These are phyloP conservation scores for Agonopterix heracliana DNA, from an alignment of 2,888 invertebrate species.

Conservation along the genomic window DNA sequence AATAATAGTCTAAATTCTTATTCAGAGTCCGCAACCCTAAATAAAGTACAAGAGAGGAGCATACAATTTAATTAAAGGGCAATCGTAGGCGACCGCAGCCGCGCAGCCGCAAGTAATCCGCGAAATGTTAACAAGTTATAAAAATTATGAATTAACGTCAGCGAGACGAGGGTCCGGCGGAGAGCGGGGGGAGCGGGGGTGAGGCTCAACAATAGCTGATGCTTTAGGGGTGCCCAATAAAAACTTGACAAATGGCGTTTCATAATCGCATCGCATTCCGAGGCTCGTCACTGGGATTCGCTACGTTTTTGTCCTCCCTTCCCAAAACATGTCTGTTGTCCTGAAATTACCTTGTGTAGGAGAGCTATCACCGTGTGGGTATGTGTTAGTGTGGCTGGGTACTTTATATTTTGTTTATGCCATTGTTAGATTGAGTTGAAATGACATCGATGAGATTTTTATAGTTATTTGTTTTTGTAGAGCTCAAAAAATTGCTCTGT, in stretches of 20 bases:
- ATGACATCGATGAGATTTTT: too few relatives aligned
- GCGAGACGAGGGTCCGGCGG: constrained; percentile 54
- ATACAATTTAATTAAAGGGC: constrained; percentile 43
- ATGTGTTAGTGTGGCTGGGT: too few relatives aligned
- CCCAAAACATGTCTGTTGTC: constrained; percentile 46
- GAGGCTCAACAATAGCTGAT: constrained; percentile 53
- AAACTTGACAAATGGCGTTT: constrained; percentile 76
- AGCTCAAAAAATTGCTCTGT: too few relatives aligned
- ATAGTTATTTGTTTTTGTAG: too few relatives aligned
- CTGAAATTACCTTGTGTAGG: constrained; percentile 27
- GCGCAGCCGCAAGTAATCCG: constrained; percentile 26
- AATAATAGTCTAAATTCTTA: background rate
- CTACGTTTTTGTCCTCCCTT: constrained; percentile 51
- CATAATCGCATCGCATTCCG: constrained; percentile 73
- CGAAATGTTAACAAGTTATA: constrained; percentile 68
- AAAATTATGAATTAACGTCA: constrained; percentile 71
- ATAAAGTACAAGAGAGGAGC: background rate
- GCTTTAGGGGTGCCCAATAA: constrained; percentile 68
- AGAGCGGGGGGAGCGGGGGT: constrained; percentile 17
- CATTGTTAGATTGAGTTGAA: too few relatives aligned
- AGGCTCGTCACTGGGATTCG: constrained; percentile 49
- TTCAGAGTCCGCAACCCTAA: too few relatives aligned
- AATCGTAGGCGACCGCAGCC: constrained; percentile 14
- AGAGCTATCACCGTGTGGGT: too few relatives aligned
- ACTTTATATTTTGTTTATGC: constrained; percentile 9